Evolutionary conservation across 2,888 invertebrate genomes (phyloP), one percentile per base, ranked within the genome.

Genomic region (Trichogramma dendrolimi): DNA sequence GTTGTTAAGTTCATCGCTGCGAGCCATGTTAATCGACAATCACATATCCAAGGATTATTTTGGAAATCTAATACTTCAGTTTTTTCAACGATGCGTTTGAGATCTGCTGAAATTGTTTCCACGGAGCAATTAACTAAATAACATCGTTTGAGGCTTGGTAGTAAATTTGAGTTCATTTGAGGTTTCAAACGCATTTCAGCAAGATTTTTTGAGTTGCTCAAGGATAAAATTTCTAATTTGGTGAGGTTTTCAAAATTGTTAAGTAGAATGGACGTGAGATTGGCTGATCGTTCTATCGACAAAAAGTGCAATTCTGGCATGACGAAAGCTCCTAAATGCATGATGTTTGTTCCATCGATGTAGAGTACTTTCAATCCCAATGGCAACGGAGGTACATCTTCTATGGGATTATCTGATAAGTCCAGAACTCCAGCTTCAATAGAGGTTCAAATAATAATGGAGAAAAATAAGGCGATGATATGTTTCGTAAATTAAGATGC

Each of bases 31-130:
- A 87, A 77, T 14, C 81, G 78, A 71, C 88, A 88, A 69, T 88
- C 86, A 68, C 88, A 88, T 7, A 76, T 75, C 87, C 87, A 87
- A 0, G 84, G 83, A 72, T 87, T 87, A 1, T 83, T 82, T 67
- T 85, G 84, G 7, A 87, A 68, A 68, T 85, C 84, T 52, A 87
- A 66, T 48, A 77, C 71, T 1, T 76, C 64, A 2, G 82, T 72
- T 51, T 79, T 80, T 10, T 83, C 81, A 61, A 85, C 79, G n/a
- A 84, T 81, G 50, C 76, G 73, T 47, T 72, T 67, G 55, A 85
- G 71, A 38, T 77, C 78, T 39, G 73, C 68, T 38, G 80, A 79
- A 38, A 85, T 69, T 0, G 74, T 76, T 4, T 75, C 73, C 14
- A 85, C 61, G 42, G 81, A 76, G 1, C 84, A 84, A 5, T 81